Conservation (phyloP, 2,113 vertebrate species). For the Sebastes schlegelii region DNA sequence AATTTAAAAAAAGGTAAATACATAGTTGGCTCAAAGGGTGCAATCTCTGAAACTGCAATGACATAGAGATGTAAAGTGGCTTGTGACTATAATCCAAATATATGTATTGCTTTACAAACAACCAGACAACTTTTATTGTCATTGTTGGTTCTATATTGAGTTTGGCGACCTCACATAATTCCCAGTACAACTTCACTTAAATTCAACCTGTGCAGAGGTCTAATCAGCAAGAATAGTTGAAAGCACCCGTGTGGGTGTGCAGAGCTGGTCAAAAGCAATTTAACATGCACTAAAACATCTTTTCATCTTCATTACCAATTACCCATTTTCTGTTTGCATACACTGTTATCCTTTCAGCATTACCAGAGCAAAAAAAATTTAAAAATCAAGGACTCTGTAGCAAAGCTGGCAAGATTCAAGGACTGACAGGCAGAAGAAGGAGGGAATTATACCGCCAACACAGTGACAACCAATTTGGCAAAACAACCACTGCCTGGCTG, state of each 20-base stretch:
- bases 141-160: neutral
- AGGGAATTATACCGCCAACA: conserved; percentile 54
- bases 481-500: conserved; percentile 56
- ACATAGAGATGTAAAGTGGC: neutral
- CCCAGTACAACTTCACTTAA: neutral
- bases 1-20: conserved; percentile 45
- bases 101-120: neutral
- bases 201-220: neutral
- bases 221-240: neutral
- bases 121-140: neutral
- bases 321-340: neutral
- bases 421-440: conserved; percentile 34
- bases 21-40: neutral
- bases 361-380: neutral
- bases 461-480: conserved; percentile 67
- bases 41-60: conserved; percentile 1
- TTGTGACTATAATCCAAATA: neutral
- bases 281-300: conserved; percentile 10
- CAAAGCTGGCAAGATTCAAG: conserved; percentile 31
- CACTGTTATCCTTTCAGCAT: conserved; percentile 1
- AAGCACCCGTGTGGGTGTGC: conserved; percentile 3
- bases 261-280: neutral
- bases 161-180: neutral
- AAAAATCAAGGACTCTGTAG: conserved; percentile 12
- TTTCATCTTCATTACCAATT: neutral